Base-by-base conservation (phyloP, 2,113 vertebrate genomes). In the Conger conger region DNA sequence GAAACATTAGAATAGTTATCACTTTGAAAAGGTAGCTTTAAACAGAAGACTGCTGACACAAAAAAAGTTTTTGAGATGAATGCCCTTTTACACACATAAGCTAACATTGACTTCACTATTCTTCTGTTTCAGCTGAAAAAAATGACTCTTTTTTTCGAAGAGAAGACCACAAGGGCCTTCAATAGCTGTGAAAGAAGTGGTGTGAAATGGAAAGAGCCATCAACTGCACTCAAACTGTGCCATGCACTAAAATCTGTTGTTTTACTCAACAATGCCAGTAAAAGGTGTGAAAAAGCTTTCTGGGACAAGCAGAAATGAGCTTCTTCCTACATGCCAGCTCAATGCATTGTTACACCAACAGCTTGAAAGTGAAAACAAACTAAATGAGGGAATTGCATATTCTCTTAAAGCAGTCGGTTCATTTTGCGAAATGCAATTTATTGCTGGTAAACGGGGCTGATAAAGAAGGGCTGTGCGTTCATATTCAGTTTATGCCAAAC, bases 231-330 rank as follows among this genome's bases (percentile, higher is more conserved):
- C 35, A 0, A 79, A 79, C 23, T 38, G 38, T 63, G 57, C 2
- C 57, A 79, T 9, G 42, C 23, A 17, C 38, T 45, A 0, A 80
- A 80, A 40, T 45, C n/a, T 80, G 77, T 5, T 80, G 37, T 45
- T 80, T 50, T 80, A 42, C 45, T 8, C 27, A 8, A 42, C 79
- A 16, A n/a, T 11, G 38, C 20, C 79, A 80, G 79, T 20, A 27
- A 80, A 30, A 80, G 79, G 27, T 80, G 79, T 80, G 27, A 80
- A 27, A 80, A 45, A 45, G 23, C 38, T 53, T 30, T 45, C 38
- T 80, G n/a, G n/a, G 68, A 5, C 68, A 73, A 4, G 68, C 9
- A 33, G 68, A n/a, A 73, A 73, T 73, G 30, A 13, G 11, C 68
- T 13, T 73, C n/a, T 73, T 73, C 68, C 68, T 73, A 33, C 68